Conservation (phyloP, 2,113 vertebrate species). For the Oncorhynchus kisutch region DNA sequence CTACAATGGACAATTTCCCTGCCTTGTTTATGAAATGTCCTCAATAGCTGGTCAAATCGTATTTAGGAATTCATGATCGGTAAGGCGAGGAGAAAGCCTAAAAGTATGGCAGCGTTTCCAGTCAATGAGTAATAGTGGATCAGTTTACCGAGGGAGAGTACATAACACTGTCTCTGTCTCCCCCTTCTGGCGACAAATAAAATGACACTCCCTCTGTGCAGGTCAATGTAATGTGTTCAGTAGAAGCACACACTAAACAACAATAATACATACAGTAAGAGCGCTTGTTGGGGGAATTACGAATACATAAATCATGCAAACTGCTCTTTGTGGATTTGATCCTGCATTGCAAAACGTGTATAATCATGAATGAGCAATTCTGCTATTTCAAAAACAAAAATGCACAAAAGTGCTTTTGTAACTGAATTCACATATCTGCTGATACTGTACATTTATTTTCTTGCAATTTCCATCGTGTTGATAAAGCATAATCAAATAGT, state of each 20-base stretch:
- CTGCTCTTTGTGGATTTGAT: neutral
- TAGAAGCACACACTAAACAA: too few relatives aligned
- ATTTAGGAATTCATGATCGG: conserved; percentile 64
- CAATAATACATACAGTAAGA: neutral
- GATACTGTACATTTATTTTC: neutral
- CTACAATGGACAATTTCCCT: conserved; percentile 39
- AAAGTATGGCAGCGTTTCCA: conserved; percentile 37
- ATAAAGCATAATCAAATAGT: neutral
- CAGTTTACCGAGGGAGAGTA: conserved; percentile 30
- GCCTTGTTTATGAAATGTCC: conserved; percentile 37
- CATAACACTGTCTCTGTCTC: conserved; percentile 69
- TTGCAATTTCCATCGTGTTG: neutral
- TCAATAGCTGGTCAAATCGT: conserved; percentile 61
- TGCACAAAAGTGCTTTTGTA: neutral
- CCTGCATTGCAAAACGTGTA: neutral
- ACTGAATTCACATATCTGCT: neutral
- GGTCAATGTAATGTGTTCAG: neutral
- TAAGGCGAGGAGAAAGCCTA: conserved; percentile 38
- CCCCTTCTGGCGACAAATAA: conserved; percentile 61
- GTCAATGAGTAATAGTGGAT: conserved; percentile 47
- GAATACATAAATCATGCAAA: neutral
- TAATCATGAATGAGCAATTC: neutral
- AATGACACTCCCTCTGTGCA: neutral
- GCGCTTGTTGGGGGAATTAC: neutral
- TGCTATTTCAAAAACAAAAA: neutral